These are phyloP conservation scores for Phyllostomus hastatus DNA, from an alignment of 2,113 vertebrate species.

Conservation along the genomic window DNA sequence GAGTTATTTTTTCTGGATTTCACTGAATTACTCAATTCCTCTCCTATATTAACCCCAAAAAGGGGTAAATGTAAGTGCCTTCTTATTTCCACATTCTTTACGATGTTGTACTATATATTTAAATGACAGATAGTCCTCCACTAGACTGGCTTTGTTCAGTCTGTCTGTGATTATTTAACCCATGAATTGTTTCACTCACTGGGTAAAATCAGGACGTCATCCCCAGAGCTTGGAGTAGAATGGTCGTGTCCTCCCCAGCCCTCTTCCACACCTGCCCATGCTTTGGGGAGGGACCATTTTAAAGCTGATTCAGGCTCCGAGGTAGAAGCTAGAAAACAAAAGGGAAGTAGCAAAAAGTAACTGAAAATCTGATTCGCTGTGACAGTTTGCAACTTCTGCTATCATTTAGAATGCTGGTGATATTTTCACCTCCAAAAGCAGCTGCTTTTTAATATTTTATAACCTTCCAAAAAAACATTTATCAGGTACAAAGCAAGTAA, in stretches of 20 bases:
- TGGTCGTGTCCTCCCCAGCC: conserved; percentile 78
- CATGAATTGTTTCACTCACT: conserved; percentile 65
- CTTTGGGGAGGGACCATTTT: conserved; percentile 79
- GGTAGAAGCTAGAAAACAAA: conserved; percentile 70
- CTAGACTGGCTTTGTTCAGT: not conserved
- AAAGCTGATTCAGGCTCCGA: conserved; percentile 44
- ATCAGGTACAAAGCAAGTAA: not conserved
- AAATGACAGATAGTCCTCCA: not conserved
- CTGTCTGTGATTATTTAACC: not conserved
- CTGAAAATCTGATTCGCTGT: not conserved
- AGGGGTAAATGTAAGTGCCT: not conserved
- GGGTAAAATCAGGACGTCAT: conserved; percentile 81
- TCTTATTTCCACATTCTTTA: not conserved
- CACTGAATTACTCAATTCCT: not conserved
- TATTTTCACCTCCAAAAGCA: not conserved
- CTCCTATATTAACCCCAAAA: not conserved
- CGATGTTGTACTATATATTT: not conserved
- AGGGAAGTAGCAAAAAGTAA: not conserved
- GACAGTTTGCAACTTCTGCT: not conserved
- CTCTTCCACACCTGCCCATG: conserved; percentile 74
- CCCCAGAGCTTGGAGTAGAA: conserved; percentile 75
- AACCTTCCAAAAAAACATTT: not conserved
- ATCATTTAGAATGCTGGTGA: not conserved
- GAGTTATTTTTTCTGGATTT: not conserved
- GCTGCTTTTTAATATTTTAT: not conserved